phyloP scores from a whole-genome alignment of 2,888 invertebrate species.

The Halictus quadricinctus region DNA sequence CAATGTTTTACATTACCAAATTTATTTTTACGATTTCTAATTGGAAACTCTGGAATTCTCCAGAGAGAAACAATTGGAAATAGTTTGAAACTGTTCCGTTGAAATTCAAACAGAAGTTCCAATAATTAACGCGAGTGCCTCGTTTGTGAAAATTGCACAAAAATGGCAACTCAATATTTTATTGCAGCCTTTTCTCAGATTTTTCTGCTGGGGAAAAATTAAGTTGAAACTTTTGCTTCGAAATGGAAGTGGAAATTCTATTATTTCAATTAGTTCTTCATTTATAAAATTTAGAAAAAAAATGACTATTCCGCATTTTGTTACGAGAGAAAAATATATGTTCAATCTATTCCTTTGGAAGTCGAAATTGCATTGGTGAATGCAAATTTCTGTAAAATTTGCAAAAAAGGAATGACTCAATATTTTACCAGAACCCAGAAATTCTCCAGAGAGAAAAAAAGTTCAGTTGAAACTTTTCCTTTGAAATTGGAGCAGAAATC shows the following conservation, averaged over 20 bases:
- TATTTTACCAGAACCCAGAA: neutral
- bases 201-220: too few relatives aligned
- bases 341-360: too few relatives aligned
- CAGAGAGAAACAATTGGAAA: neutral
- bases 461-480: neutral
- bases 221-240: too few relatives aligned
- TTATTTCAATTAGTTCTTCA: too few relatives aligned
- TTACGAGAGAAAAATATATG: neutral
- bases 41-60: neutral
- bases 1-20: neutral
- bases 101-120: neutral
- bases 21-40: neutral
- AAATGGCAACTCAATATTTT: neutral
- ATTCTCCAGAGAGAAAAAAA: neutral
- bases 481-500: neutral
- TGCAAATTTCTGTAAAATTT: neutral
- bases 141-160: neutral
- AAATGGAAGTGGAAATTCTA: too few relatives aligned
- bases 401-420: neutral
- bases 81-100: neutral
- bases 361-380: neutral
- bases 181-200: too few relatives aligned
- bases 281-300: neutral
- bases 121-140: neutral
- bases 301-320: neutral